Evolutionary conservation across 2,888 invertebrate genomes (phyloP).

Genomic region (Keiferia lycopersicella): DNA sequence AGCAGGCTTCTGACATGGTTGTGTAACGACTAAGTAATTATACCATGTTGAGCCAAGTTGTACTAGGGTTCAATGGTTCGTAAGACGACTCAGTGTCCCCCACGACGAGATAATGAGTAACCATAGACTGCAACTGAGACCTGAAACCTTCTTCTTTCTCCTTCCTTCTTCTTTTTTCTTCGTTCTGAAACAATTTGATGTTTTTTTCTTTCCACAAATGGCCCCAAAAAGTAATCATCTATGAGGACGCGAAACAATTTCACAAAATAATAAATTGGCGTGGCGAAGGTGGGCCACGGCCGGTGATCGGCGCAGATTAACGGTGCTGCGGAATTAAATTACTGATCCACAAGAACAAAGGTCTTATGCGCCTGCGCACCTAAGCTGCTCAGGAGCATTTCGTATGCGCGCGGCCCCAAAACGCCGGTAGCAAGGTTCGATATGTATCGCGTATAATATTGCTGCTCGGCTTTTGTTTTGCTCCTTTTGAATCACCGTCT

Average conservation of each 20-base stretch:
- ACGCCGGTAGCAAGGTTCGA: conserved; percentile 42
- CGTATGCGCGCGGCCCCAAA: conserved; percentile 18
- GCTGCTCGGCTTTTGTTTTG: conserved; percentile 32
- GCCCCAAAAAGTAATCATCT: conserved; percentile 8
- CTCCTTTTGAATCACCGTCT: conserved; percentile 27
- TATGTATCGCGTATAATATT: conserved; percentile 47
- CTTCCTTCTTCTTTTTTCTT: no score
- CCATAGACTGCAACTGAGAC: no score
- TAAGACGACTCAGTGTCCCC: no score
- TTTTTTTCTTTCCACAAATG: background rate
- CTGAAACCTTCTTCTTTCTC: no score
- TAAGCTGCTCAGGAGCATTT: background rate
- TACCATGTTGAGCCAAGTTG: no score
- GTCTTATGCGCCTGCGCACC: conserved; percentile 22
- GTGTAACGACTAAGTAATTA: no score
- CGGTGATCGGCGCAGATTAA: conserved; percentile 51
- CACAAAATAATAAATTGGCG: conserved; percentile 48
- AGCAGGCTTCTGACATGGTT: no score
- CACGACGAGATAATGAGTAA: no score
- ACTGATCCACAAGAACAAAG: conserved; percentile 16
- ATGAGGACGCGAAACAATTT: conserved; percentile 39
- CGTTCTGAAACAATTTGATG: no score
- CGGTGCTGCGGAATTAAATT: conserved; percentile 47
- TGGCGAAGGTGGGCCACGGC: conserved; percentile 38
- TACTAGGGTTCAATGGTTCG: no score